Percentiles rank a stretch among this genome's conserved stretches.
phyloP scores from a whole-genome alignment of 1,140 invertebrate species.

The Neuroterus valhalla region DNA sequence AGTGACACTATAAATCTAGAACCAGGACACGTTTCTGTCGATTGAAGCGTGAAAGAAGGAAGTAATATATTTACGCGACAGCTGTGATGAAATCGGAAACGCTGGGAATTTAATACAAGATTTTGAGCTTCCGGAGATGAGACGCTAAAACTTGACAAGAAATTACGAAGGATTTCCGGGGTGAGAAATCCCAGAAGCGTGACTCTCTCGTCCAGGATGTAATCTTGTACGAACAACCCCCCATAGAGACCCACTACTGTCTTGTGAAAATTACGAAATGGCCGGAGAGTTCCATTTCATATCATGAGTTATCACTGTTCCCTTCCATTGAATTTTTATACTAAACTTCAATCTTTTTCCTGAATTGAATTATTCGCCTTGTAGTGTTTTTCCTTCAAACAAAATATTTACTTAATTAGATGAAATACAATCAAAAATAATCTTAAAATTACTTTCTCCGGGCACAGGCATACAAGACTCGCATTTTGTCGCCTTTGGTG shows the following conservation, averaged over 20 bases:
- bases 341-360: background rate
- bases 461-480: too few relatives aligned
- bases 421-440: too few relatives aligned
- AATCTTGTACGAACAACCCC: slow-evolving; percentile 19
- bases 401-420: too few relatives aligned
- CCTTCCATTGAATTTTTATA: background rate
- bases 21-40: background rate
- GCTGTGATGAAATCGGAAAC: slow-evolving; percentile 27
- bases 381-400: too few relatives aligned
- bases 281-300: background rate
- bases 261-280: slow-evolving; percentile 20
- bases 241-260: slow-evolving; percentile 5
- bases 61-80: background rate
- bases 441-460: too few relatives aligned
- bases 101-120: slow-evolving; percentile 17
- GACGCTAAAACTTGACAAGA: slow-evolving; percentile 28
- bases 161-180: slow-evolving; percentile 5
- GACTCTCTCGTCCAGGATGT: slow-evolving; percentile 10
- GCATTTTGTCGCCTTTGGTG: too few relatives aligned
- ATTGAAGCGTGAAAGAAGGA: background rate
- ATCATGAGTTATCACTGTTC: slow-evolving; percentile 10
- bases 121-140: slow-evolving; percentile 23
- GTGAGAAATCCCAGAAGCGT: slow-evolving; percentile 23
- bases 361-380: too few relatives aligned
- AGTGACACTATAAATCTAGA: background rate